These are phyloP conservation scores for Garra rufa DNA, from an alignment of 2,113 vertebrate genomes.

Conservation along the genomic window DNA sequence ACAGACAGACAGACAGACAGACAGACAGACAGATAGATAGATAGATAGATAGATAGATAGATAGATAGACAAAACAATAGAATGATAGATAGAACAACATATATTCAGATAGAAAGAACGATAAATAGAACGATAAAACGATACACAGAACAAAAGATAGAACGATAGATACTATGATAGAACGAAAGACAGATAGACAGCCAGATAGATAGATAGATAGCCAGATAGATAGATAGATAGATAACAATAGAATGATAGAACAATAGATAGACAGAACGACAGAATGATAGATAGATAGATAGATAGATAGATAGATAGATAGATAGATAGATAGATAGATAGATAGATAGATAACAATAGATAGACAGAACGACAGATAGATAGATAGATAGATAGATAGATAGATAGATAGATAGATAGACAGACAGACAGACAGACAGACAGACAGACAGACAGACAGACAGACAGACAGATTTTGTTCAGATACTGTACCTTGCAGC, in stretches of 20 bases:
- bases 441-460: too few species aligned
- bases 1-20: background rate
- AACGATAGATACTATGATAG: background rate
- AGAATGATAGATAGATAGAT: background rate
- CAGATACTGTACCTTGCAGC: constrained; percentile 83
- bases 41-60: background rate
- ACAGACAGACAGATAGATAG: background rate
- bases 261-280: background rate
- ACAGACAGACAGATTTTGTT: background rate
- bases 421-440: too few species aligned
- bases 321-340: background rate
- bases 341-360: background rate
- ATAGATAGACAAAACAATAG: background rate
- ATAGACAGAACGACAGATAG: background rate
- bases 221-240: background rate
- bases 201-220: background rate
- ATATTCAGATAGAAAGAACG: background rate
- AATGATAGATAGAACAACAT: background rate
- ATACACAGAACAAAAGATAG: background rate
- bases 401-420: too few species aligned
- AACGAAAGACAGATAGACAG: background rate
- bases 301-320: background rate
- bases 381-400: background rate
- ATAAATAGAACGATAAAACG: background rate
- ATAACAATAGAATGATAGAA: background rate